Percentiles rank a stretch among this genome's conserved stretches.
phyloP scores from a whole-genome alignment of 2,797 vertebrate species.

The Gymnoscopelus braueri region DNA sequence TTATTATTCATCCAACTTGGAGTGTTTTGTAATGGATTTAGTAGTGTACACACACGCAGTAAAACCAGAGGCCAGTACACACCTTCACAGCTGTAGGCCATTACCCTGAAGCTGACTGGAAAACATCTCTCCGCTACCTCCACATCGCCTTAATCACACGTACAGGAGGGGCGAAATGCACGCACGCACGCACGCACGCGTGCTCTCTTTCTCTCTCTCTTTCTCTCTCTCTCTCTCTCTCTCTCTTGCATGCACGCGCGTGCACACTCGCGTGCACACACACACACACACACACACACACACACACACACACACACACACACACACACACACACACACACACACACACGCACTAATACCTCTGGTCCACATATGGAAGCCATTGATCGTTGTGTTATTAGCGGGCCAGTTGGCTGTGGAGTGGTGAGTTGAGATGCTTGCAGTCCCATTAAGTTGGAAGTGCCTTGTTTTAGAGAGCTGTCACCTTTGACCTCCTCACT shows the following conservation, averaged over 20 bases:
- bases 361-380: constrained; percentile 10
- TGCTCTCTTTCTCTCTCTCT: too few species aligned
- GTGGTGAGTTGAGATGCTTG: background rate
- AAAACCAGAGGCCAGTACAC: background rate
- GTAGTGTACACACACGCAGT: too few species aligned
- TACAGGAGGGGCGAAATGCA: background rate
- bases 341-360: background rate
- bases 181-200: too few species aligned
- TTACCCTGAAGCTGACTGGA: constrained; percentile 6
- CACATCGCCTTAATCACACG: constrained; percentile 2
- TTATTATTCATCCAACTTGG: too few species aligned
- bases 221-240: too few species aligned
- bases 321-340: too few species aligned
- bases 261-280: background rate
- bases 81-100: constrained; percentile 12
- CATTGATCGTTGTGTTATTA: constrained; percentile 12
- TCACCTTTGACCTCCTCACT: background rate
- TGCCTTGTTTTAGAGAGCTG: background rate
- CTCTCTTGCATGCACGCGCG: too few species aligned
- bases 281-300: background rate
- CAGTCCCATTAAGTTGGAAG: background rate
- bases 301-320: too few species aligned
- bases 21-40: too few species aligned
- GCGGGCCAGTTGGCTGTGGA: background rate
- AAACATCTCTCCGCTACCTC: background rate